Base-by-base conservation (phyloP, 2,888 invertebrate species). In the Euclidia mi region DNA sequence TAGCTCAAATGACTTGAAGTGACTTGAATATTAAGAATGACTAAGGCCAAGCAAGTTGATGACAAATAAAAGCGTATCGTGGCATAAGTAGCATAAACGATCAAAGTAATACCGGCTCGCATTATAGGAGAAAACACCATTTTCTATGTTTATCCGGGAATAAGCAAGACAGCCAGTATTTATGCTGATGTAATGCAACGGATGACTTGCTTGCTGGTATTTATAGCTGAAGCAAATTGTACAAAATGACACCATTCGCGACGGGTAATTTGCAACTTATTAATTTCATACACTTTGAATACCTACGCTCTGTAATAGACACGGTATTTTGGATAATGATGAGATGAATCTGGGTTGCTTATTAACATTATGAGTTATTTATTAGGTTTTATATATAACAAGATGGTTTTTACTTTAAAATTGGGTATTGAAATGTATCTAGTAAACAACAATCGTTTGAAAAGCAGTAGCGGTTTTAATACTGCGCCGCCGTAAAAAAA, bases 241-340 rank as follows among this genome's bases (percentile, higher is more conserved):
- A 67, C 60, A 48, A 75, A 79, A 79, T 70, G 57, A 74, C 61
- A 73, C 42, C 52, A 66, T 71, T 76, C 64, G 69, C 56, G 43
- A 47, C 46, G 60, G 58, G 45, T 45, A 56, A 59, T 66, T 73
- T 65, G 60, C 40, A 51, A 55, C 48, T 57, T 50, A 70, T 68
- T 50, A 56, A 53, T 61, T 42, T 38, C 44, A 50, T 3, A 12
- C 44, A 62, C 62, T 61, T 42, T 35, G 32, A 37, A 32, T 40
- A 41, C 3, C 9, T 10, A n/a, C 10, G 10, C n/a, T n/a, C n/a
- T 37, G 45, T 15, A 41, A 41, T 46, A 1, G 32, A 20, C 2
- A 38, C 20, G 15, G 12, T 20, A 4, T 14, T n/a, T 2, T 3
- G 6, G 11, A 20, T 17, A 25, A 37, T 31, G 18, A 18, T 28